Conservation (phyloP, 2,888 invertebrate genomes). For the Platycheirus rosarum region DNA sequence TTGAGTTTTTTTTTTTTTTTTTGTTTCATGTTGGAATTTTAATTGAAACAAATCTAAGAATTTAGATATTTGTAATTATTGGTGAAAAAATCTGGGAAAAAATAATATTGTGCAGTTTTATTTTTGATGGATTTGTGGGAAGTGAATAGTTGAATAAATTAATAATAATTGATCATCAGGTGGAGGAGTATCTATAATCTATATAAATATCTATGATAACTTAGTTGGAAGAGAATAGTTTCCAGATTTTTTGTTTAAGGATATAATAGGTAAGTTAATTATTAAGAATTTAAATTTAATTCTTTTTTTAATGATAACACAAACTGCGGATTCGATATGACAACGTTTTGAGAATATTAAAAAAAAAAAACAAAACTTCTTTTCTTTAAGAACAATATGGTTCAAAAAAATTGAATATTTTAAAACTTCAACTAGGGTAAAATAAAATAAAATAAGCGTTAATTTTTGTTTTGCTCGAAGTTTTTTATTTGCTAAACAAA, state of each 20-base stretch:
- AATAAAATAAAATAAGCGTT: too few species aligned
- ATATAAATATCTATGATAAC: too few species aligned
- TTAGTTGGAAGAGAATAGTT: background rate
- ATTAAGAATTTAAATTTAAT: background rate
- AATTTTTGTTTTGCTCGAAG: too few species aligned
- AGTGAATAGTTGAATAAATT: background rate
- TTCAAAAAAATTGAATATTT: too few species aligned
- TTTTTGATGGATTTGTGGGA: background rate
- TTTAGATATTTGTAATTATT: background rate
- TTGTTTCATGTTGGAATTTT: background rate
- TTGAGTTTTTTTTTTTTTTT: background rate
- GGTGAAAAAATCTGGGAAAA: too few species aligned
- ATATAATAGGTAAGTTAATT: background rate
- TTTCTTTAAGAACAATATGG: too few species aligned
- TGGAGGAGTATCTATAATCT: background rate
- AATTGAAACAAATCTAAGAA: background rate
- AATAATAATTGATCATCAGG: conserved; percentile 5
- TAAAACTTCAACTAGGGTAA: too few species aligned
- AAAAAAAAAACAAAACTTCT: too few species aligned
- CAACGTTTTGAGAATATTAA: conserved; percentile 22
- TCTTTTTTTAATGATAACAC: background rate
- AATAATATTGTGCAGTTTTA: background rate
- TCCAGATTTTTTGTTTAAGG: too few species aligned
- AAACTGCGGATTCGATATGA: conserved; percentile 19
- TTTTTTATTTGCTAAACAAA: too few species aligned